Evolutionary conservation across 1,140 invertebrate genomes (phyloP).

Genomic region (Limonius californicus): DNA sequence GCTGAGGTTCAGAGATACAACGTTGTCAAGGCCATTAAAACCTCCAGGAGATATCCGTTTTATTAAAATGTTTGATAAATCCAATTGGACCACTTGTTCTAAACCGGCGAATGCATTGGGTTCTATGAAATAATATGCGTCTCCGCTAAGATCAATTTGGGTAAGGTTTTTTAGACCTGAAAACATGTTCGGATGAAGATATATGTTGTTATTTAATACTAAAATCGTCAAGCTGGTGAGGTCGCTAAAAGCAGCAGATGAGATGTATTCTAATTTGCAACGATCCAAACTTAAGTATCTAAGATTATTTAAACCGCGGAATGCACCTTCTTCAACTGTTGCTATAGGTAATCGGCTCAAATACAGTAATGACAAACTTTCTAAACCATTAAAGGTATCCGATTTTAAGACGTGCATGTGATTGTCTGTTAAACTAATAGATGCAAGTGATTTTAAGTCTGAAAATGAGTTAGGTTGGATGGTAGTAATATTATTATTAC

Average conservation of each 20-base stretch:
- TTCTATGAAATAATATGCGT: neutral
- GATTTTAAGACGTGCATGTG: neutral
- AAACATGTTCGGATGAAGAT: neutral
- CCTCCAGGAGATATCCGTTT: neutral
- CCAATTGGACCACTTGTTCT: neutral
- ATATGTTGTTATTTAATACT: neutral
- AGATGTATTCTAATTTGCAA: neutral
- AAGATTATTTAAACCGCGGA: neutral
- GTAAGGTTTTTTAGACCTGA: neutral
- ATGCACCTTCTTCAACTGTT: neutral
- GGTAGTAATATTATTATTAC: neutral
- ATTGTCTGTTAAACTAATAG: neutral
- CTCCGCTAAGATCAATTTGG: neutral
- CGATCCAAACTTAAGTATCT: neutral
- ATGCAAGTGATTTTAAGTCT: neutral
- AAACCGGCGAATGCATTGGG: too few species aligned
- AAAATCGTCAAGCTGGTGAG: neutral
- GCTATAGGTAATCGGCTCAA: slow-evolving; percentile 22
- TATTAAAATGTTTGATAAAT: slow-evolving; percentile 23
- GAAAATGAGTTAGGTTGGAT: too few species aligned
- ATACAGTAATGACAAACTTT: neutral
- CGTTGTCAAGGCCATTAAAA: too few species aligned
- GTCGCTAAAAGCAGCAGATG: neutral
- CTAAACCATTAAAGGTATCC: neutral
- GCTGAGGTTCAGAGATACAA: neutral